Evolutionary conservation across 2,113 vertebrate species (phyloP), one percentile per base, ranked within the genome.

Genomic region (Xiphophorus couchianus): DNA sequence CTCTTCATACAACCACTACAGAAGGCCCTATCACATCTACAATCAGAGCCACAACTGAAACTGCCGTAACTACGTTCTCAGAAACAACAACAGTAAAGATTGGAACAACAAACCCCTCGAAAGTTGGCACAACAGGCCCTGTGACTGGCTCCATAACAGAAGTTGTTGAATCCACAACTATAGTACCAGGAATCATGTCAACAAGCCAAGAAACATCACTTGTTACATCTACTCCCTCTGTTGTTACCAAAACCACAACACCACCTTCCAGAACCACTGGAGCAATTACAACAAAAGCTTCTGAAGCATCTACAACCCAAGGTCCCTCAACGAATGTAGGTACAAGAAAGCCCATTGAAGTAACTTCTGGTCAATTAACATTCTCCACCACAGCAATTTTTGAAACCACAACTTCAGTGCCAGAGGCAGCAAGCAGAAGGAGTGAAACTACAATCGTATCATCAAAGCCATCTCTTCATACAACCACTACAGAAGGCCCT

Each of bases 191-290:
- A 22, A 5, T 12, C 1, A 19, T 69, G 54, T 62, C 73, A 48
- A 33, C 68, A 12, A 51, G 28, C 0, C 51, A 42, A 22, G 66
- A 67, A 37, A 37, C 35, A 80, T 79, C 80, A 4, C 19, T 71
- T 15, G 54, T 71, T 2, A 83, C 77, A 29, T 77, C 84, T 4
- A 60, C 5, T n/a, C 64, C 77, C 5, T 29, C 77, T 30, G 13
- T 70, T 2, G 37, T 2, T 1, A 79, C 66, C 11, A 77, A 37
- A 17, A 54, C 14, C 4, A 81, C 64, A 1, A 1, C 12, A 58
- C 4, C 1, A 30, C n/a, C 71, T 63, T 5, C 8, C 13, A 61
- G 58, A 25, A 29, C 65, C 1, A 9, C 51, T 5, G 0, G 22
- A 1, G 31, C 5, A 27, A 69, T 2, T 25, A 69, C 73, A 51